Evolutionary conservation across 2,797 vertebrate species (phyloP).

Genomic region (Cynopterus sphinx): DNA sequence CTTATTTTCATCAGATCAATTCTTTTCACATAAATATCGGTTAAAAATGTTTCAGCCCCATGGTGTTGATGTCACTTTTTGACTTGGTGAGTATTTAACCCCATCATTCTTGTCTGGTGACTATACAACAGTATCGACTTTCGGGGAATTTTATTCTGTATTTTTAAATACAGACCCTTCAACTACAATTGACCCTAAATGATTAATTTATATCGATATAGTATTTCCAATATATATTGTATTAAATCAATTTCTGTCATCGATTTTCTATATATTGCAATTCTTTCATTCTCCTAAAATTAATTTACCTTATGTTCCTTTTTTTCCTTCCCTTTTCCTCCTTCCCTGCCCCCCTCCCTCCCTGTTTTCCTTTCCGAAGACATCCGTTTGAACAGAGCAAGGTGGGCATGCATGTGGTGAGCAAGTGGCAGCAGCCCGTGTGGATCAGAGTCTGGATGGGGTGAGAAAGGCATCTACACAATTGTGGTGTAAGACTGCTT

Average conservation of each 20-base stretch:
- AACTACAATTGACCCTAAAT: not conserved
- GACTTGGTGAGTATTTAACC: not conserved
- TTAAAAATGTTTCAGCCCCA: not conserved
- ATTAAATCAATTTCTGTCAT: not conserved
- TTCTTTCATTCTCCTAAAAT: not conserved
- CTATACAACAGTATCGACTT: not conserved
- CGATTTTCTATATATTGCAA: not conserved
- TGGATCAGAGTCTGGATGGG: not conserved
- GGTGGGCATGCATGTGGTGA: not conserved
- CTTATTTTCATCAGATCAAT: not conserved
- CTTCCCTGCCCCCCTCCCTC: too few relatives aligned
- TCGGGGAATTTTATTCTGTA: not conserved
- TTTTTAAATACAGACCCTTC: not conserved
- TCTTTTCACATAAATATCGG: not conserved
- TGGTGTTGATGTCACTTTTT: not conserved
- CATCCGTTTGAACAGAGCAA: not conserved
- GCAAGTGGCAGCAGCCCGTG: accelerated
- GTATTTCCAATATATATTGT: not conserved
- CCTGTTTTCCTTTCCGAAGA: not conserved
- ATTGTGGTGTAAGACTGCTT: not conserved
- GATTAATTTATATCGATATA: not conserved
- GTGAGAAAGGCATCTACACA: not conserved
- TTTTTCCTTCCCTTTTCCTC: too few relatives aligned
- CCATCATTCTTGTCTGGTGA: not conserved
- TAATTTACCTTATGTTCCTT: not conserved